Percentiles rank a stretch among this genome's conserved stretches.
These are phyloP conservation scores for Pimpla rufipes DNA, from an alignment of 2,888 invertebrate genomes.

Conservation along the genomic window DNA sequence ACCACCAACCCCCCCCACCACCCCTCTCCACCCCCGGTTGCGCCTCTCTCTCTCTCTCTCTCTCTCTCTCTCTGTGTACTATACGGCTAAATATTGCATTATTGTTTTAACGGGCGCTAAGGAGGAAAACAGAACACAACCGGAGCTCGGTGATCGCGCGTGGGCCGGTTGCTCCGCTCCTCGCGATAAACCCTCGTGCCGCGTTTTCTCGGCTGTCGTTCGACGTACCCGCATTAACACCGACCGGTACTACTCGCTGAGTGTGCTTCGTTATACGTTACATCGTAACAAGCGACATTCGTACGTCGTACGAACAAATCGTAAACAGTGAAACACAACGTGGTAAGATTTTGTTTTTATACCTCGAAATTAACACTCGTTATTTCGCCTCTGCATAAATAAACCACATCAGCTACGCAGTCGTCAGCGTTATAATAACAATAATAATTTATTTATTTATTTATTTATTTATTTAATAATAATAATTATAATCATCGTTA, in stretches of 20 bases:
- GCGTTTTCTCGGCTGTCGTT: constrained; percentile 46
- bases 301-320: neutral
- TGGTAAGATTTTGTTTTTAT: constrained; percentile 29
- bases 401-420: too few relatives aligned
- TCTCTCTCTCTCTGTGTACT: constrained; percentile 71
- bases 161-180: constrained; percentile 59
- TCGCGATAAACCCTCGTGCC: constrained; percentile 50
- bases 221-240: neutral
- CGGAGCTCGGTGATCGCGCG: constrained; percentile 72
- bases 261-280: constrained; percentile 2
- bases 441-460: too few relatives aligned
- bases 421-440: constrained; percentile 7
- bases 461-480: too few relatives aligned
- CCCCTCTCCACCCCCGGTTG: constrained; percentile 50
- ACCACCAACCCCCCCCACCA: neutral
- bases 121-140: constrained; percentile 81
- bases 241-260: too few relatives aligned
- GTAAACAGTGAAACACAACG: constrained; percentile 17
- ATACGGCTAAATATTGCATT: constrained; percentile 85
- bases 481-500: neutral
- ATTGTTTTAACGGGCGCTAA: constrained; percentile 84
- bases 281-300: neutral
- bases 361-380: neutral
- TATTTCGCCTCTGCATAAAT: constrained; percentile 4
- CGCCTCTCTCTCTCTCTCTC: constrained; percentile 67